Base-by-base conservation (phyloP, 2,888 invertebrate species). In the Pristionchus maxplancki region DNA sequence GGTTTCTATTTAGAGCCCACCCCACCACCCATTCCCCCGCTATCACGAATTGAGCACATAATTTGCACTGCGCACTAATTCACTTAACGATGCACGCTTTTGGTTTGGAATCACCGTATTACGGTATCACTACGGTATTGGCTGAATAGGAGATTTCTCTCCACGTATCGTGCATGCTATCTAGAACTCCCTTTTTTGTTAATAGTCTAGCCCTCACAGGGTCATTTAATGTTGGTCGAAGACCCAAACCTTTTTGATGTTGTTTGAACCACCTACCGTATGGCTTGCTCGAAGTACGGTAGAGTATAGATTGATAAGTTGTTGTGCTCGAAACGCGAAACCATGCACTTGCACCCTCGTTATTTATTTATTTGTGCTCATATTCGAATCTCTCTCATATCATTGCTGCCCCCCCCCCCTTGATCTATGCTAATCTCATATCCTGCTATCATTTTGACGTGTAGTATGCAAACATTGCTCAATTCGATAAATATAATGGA, bases 1-100 rank as follows among this genome's bases (percentile, higher is more conserved):
- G 82, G 82, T 83, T 50, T 83, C 82, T 83, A 83, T 83, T 83
- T 83, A 83, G 82, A 83, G 82, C 82, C 53, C 53, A n/a, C 78
- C 37, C 78, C 37, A 15, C 20, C 1, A 2, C 28, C 74, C 37
- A 34, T 44, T 11, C 28, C n/a, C 50, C 20, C 24, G 20, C 78
- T 44, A 78, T 44, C 3, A 13, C 50, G 48, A 40, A 31, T 74
- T 40, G 40, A 74, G 40, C 78, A 78, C 37, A 48, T 78, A 24
- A 44, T 67, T 44, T 44, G 37, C 78, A 28, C 34, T 71, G 71
- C 71, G 62, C 62, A 64, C 71, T n/a, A 15, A 15, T n/a, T 67
- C 34, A 67, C 67, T 40, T 8, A 40, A 78, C 78, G 78, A 78
- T 78, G 78, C 78, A 78, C 78, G 78, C 78, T 78, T 78, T 78